Base-by-base conservation (phyloP, 2,797 vertebrate genomes). In the Microctenopoma steveboyesi region DNA sequence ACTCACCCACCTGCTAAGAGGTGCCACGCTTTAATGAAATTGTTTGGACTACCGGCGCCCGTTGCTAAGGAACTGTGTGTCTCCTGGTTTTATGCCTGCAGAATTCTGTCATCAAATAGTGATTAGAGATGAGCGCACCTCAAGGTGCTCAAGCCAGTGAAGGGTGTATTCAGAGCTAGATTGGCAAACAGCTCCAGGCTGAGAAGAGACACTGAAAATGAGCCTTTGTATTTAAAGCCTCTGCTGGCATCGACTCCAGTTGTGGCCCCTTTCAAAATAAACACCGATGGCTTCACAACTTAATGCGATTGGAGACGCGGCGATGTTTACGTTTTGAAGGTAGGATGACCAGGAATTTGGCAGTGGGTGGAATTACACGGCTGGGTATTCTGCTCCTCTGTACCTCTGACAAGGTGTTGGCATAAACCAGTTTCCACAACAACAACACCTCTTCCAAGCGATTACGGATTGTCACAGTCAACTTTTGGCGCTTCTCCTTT, bases 1-100 rank as follows among this genome's bases (percentile, higher is more conserved):
- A 96, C 94, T 96, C 96, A 95, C 96, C 96, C 96, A 98, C 97
- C 98, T 99, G 97, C 96, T 97, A 98, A 97, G 96, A 97, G 96
- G 96, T 96, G 96, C 95, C 95, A 96, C 93, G 96, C 90, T 97
- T 98, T 98, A 97, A 98, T 98, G 96, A 97, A 98, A 98, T 96
- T 98, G 96, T 98, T 98, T 98, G 96, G 91, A 97, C 95, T 96
- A 95, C 96, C 94, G 95, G 84, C 81, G 75, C 94, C 91, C 89
- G 97, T 99, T 99, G 98, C 97, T 98, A 97, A 97, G 98, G 94
- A 97, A 99, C 97, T 95, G 94, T 90, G 94, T 89, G 93, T 85
- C 95, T 95, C 93, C 85, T 94, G 91, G 91, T 95, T 76, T 95
- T 93, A 93, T 93, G 94, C 95, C 94, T 94, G 93, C 94, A 95